These are phyloP conservation scores for Tineola bisselliella DNA, from an alignment of 2,888 invertebrate species.

Conservation along the genomic window DNA sequence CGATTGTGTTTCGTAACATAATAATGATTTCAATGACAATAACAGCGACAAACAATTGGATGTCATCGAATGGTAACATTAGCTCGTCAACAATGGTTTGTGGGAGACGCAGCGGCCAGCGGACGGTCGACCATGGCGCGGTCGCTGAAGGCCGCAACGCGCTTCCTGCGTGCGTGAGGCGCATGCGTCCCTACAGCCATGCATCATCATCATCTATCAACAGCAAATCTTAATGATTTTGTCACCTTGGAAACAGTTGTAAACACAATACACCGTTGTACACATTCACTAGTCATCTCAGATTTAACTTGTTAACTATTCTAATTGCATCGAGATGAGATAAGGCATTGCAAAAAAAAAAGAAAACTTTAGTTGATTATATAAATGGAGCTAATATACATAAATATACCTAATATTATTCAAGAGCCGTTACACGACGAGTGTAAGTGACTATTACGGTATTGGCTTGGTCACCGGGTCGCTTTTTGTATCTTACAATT, in stretches of 20 bases:
- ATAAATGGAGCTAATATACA: too few species aligned
- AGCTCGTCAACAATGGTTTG: slow-evolving; percentile 34
- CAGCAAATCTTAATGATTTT: slow-evolving; percentile 8
- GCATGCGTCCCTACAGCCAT: slow-evolving; percentile 29
- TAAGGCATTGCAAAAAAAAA: background rate
- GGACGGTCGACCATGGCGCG: slow-evolving; percentile 50
- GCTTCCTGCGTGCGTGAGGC: slow-evolving; percentile 64
- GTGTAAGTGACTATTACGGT: slow-evolving; percentile 26
- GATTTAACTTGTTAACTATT: background rate
- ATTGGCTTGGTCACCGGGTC: slow-evolving; percentile 42
- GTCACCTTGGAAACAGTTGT: slow-evolving; percentile 8
- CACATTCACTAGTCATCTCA: background rate
- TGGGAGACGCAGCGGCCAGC: slow-evolving; percentile 30
- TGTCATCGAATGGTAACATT: slow-evolving; percentile 7
- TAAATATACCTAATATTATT: background rate
- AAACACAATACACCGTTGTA: background rate
- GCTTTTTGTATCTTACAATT: slow-evolving; percentile 28
- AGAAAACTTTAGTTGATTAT: background rate
- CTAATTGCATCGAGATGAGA: background rate
- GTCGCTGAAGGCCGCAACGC: slow-evolving; percentile 49
- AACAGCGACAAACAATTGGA: slow-evolving; percentile 1
- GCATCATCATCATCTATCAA: slow-evolving; percentile 8
- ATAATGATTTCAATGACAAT: slow-evolving; percentile 4
- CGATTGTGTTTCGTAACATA: background rate
- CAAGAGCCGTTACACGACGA: slow-evolving; percentile 27